These are phyloP conservation scores for Microctonus aethiopoides DNA, from an alignment of 2,888 invertebrate genomes.

Conservation along the genomic window DNA sequence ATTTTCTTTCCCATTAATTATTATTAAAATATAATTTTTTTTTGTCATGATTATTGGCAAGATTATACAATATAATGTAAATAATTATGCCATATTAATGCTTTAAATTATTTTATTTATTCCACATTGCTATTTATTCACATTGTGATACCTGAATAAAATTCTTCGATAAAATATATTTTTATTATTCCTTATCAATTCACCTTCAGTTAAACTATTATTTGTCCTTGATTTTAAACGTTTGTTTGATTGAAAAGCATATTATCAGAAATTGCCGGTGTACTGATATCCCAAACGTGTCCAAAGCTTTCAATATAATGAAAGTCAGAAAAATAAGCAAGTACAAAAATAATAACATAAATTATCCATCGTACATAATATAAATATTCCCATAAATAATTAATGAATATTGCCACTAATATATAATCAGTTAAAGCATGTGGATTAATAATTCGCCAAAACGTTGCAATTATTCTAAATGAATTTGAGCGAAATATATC, in stretches of 20 bases:
- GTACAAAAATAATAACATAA: slow-evolving; percentile 75
- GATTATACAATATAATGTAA: not conserved
- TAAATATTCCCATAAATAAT: slow-evolving; percentile 84
- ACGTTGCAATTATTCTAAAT: slow-evolving; percentile 78
- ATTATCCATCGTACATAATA: slow-evolving; percentile 78
- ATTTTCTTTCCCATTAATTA: not conserved
- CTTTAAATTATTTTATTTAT: too few relatives aligned
- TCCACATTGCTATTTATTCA: too few relatives aligned
- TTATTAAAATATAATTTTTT: too few relatives aligned
- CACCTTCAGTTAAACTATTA: too few relatives aligned
- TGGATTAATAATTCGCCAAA: slow-evolving; percentile 84
- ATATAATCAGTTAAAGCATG: slow-evolving; percentile 82
- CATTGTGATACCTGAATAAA: too few relatives aligned
- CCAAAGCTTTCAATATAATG: slow-evolving; percentile 71
- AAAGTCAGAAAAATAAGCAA: slow-evolving; percentile 79
- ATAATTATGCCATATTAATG: not conserved
- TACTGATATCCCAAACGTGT: slow-evolving; percentile 9
- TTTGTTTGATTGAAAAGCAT: slow-evolving; percentile 14
- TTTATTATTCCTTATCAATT: too few relatives aligned
- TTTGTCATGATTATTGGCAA: not conserved
- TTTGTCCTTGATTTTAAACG: too few relatives aligned
- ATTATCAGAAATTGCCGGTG: not conserved
- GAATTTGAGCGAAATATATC: slow-evolving; percentile 77
- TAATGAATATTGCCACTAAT: slow-evolving; percentile 82
- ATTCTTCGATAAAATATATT: too few relatives aligned